Conservation (phyloP, 2,888 invertebrate genomes). For the Aproaerema taeniolella region DNA sequence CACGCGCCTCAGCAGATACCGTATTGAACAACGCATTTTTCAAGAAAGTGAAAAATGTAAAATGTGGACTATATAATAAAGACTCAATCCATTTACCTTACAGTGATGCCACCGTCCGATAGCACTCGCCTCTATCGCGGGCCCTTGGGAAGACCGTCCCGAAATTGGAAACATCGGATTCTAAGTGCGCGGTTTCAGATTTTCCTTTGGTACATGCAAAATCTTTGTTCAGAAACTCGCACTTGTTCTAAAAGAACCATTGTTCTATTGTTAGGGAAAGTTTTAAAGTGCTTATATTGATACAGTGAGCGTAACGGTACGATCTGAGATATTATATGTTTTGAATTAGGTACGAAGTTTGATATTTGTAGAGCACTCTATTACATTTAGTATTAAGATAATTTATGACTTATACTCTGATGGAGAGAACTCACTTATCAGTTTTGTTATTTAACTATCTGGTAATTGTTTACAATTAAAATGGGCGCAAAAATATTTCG, state of each 20-base stretch:
- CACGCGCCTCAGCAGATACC: too few relatives aligned
- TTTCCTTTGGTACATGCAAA: conserved; percentile 23
- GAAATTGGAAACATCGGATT: conserved; percentile 22
- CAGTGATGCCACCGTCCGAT: conserved; percentile 24
- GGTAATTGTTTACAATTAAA: too few relatives aligned
- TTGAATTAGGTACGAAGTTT: too few relatives aligned
- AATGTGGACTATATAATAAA: conserved; percentile 24
- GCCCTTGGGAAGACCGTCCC: conserved; percentile 24
- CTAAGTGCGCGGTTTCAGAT: conserved; percentile 28
- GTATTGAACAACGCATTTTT: too few relatives aligned
- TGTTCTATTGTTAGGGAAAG: conserved; percentile 7
- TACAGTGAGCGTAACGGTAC: conserved; percentile 1
- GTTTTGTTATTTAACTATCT: too few relatives aligned
- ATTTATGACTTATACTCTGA: too few relatives aligned
- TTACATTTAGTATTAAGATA: too few relatives aligned
- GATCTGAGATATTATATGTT: too few relatives aligned
- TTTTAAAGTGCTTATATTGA: conserved; percentile 6
- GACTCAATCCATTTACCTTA: conserved; percentile 31
- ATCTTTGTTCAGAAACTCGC: conserved; percentile 13
- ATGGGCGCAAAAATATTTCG: too few relatives aligned
- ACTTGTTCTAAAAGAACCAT: conserved; percentile 10
- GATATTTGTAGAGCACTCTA: too few relatives aligned
- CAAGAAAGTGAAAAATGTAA: conserved; percentile 22
- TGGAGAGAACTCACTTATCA: too few relatives aligned
- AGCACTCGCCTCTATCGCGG: conserved; percentile 17